phyloP scores from a whole-genome alignment of 1,140 invertebrate species.

The Ips typographus region DNA sequence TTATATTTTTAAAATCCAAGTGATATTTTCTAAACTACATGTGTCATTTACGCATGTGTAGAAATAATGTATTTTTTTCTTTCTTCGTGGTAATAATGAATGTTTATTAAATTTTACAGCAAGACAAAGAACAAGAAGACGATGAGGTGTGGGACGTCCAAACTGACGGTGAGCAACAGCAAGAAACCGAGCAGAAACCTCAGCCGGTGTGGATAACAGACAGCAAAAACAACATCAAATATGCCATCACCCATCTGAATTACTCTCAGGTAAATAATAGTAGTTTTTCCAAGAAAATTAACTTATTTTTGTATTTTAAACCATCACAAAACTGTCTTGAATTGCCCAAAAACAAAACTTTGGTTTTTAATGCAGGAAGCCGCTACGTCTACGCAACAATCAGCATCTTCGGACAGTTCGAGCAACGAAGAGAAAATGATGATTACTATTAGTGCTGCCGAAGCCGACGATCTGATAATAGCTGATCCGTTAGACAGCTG shows the following conservation, averaged over 20 bases:
- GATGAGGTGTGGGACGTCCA: slow-evolving; percentile 36
- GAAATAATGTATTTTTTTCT: slow-evolving; percentile 2
- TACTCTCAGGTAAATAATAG: slow-evolving; percentile 48
- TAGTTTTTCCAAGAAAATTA: neutral
- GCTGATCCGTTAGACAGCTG: slow-evolving; percentile 50
- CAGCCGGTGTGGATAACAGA: slow-evolving; percentile 49
- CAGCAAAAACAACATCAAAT: slow-evolving; percentile 50
- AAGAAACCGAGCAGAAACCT: slow-evolving; percentile 31
- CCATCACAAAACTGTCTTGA: too few species aligned
- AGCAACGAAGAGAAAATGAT: slow-evolving; percentile 70
- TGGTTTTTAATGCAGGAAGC: slow-evolving; percentile 55
- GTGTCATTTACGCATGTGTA: neutral
- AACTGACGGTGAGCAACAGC: slow-evolving; percentile 36
- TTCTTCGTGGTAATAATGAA: neutral
- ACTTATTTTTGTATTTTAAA: too few species aligned
- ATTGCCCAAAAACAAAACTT: too few species aligned
- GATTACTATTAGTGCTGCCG: slow-evolving; percentile 58
- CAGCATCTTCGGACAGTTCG: slow-evolving; percentile 62
- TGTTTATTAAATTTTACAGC: slow-evolving; percentile 16
- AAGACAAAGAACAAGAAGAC: slow-evolving; percentile 35
- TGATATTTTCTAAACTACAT: too few species aligned
- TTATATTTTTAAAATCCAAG: too few species aligned
- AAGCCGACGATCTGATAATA: slow-evolving; percentile 51
- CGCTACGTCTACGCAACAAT: slow-evolving; percentile 63
- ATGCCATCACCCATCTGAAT: slow-evolving; percentile 51